phyloP scores from a whole-genome alignment of 2,888 invertebrate genomes.

The Stictocephala bisonia region DNA sequence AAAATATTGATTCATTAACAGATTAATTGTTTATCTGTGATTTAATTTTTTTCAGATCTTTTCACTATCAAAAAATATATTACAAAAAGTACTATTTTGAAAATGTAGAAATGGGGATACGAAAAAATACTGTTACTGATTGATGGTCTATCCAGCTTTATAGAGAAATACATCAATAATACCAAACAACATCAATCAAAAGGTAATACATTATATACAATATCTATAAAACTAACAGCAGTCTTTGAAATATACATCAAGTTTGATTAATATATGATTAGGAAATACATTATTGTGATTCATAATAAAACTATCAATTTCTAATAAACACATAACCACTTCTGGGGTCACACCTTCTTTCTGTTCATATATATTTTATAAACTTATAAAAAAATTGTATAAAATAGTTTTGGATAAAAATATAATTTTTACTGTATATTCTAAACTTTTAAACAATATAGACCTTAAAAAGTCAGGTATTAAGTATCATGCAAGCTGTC shows the following conservation, averaged over 20 bases:
- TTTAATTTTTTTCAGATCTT: too few relatives aligned
- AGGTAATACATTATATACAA: conserved; percentile 28
- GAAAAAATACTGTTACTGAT: too few relatives aligned
- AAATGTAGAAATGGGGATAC: not conserved
- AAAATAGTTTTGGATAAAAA: not conserved
- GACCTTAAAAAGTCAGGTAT: not conserved
- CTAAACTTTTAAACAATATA: not conserved
- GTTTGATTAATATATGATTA: too few relatives aligned
- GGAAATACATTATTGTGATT: too few relatives aligned
- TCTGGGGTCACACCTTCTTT: too few relatives aligned
- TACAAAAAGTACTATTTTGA: not conserved
- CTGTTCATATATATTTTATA: too few relatives aligned
- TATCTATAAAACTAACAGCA: conserved; percentile 30
- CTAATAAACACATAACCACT: too few relatives aligned
- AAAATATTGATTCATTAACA: too few relatives aligned
- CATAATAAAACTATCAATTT: too few relatives aligned
- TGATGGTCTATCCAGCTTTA: conserved; percentile 14
- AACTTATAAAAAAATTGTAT: not conserved
- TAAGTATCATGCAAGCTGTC: conserved; percentile 32
- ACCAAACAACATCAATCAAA: conserved; percentile 40
- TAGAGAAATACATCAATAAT: conserved; percentile 36
- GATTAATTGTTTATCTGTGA: too few relatives aligned
- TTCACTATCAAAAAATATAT: too few relatives aligned
- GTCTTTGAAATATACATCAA: conserved; percentile 18
- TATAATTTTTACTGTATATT: not conserved